Base-by-base conservation (phyloP, 2,797 vertebrate genomes). In the Calcarius lapponicus region DNA sequence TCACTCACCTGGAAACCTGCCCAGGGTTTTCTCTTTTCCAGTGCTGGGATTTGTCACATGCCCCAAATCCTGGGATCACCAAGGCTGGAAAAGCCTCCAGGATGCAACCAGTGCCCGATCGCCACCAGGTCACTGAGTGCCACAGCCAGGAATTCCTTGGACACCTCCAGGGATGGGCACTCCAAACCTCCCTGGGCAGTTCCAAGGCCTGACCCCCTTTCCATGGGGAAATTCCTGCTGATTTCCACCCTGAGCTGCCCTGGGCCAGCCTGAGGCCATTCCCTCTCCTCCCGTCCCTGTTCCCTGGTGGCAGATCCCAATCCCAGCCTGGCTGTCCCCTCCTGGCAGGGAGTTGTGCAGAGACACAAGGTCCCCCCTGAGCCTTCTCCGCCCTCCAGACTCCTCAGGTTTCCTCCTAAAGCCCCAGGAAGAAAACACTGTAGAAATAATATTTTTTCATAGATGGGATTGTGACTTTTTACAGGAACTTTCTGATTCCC, bases 41-140 rank as follows among this genome's bases (percentile, higher is more conserved):
- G 34, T 3, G 56, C 72, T 6, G 7, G 6, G 72, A 20, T 38
- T 9, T 11, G 21, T 38, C 43, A 6, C 10, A 0, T n/a, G 13
- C 12, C 43, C 8, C 1, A 4, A 58, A 50, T 69, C 65, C 76
- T 2, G 2, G 65, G 36, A 42, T 70, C 25, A 2, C 25, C 2
- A 5, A n/a, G 64, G 34, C 34, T 42, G 78, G 78, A 34, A 60
- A 34, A 50, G 16, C 31, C 45, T 25, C 45, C 25, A 26, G 43
- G 31, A 50, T 25, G 43, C 36, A n/a, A 16, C 6, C 54, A 4
- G 36, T 7, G 36, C 25, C 2, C 1, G 2, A 58, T 50, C 8
- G 29, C 31, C 53, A 3, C 19, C 51, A 9, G 4, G 64, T 2
- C 62, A 38, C 42, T 13, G n/a, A 45, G 75, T 28, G 78, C 13